Evolutionary conservation across 1,140 invertebrate species (phyloP).

Genomic region (Drosophila simulans): DNA sequence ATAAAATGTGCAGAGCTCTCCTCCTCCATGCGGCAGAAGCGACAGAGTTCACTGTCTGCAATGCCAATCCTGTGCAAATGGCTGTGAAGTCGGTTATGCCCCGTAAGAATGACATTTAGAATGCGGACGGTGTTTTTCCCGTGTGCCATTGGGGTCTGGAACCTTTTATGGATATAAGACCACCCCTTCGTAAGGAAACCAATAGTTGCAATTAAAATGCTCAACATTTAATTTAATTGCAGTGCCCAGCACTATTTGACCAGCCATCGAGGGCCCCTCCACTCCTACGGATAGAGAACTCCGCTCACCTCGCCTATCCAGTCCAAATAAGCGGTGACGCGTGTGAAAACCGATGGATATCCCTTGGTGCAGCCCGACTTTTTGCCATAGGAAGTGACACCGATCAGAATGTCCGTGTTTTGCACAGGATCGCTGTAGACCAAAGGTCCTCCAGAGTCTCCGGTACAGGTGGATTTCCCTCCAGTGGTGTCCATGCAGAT

Average conservation of each 20-base stretch:
- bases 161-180: too few species aligned
- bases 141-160: too few species aligned
- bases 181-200: neutral
- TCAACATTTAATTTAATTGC: conserved; percentile 45
- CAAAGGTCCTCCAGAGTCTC: conserved; percentile 73
- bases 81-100: too few species aligned
- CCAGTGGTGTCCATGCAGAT: conserved; percentile 73
- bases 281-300: conserved; percentile 42
- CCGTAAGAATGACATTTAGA: too few species aligned
- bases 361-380: conserved; percentile 84
- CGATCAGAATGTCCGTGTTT: conserved; percentile 69
- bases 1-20: too few species aligned
- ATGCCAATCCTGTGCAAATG: too few species aligned
- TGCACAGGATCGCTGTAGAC: conserved; percentile 36
- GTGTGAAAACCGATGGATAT: conserved; percentile 81
- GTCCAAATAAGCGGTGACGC: conserved; percentile 72
- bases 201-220: conserved; percentile 15
- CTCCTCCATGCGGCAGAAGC: too few species aligned
- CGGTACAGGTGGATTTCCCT: conserved; percentile 64
- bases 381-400: conserved; percentile 85
- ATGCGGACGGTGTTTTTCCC: too few species aligned
- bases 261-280: neutral
- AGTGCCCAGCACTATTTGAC: conserved; percentile 43
- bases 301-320: conserved; percentile 69
- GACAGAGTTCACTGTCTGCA: too few species aligned